Evolutionary conservation across 1,140 invertebrate genomes (phyloP).

Genomic region (Drosophila murphyi): DNA sequence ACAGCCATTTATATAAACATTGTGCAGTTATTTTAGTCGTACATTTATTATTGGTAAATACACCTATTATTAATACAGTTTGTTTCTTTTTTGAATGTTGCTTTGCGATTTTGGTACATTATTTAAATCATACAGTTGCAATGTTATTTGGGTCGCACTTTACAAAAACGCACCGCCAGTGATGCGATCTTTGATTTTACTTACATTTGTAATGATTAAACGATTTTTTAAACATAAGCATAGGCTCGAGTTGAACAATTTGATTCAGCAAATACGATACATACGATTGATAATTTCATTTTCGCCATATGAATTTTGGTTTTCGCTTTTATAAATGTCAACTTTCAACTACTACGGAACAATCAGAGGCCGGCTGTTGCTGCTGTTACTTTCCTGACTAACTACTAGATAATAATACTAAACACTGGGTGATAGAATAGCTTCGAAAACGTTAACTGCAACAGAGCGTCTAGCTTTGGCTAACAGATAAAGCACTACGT

Average conservation of each 20-base stretch:
- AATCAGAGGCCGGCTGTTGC: slow-evolving; percentile 52
- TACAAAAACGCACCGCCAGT: slow-evolving; percentile 46
- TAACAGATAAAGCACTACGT: slow-evolving; percentile 56
- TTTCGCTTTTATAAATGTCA: slow-evolving; percentile 42
- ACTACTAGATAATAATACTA: slow-evolving; percentile 64
- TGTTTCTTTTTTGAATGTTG: slow-evolving; percentile 58
- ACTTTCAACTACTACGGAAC: slow-evolving; percentile 56
- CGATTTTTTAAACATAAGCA: slow-evolving; percentile 37
- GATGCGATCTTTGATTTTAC: slow-evolving; percentile 43
- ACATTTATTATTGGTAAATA: slow-evolving; percentile 76
- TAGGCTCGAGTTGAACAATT: slow-evolving; percentile 52
- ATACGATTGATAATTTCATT: slow-evolving; percentile 41
- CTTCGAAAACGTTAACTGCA: slow-evolving; percentile 59
- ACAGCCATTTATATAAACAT: neutral
- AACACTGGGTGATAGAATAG: slow-evolving; percentile 57
- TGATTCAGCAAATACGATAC: slow-evolving; percentile 79
- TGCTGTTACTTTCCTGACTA: slow-evolving; percentile 52
- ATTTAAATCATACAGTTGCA: slow-evolving; percentile 37
- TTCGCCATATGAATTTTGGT: slow-evolving; percentile 43
- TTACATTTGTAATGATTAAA: slow-evolving; percentile 34
- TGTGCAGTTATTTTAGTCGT: slow-evolving; percentile 58
- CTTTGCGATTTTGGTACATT: slow-evolving; percentile 60
- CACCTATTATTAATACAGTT: slow-evolving; percentile 76
- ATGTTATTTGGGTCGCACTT: slow-evolving; percentile 48
- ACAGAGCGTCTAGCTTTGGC: slow-evolving; percentile 60